phyloP scores from a whole-genome alignment of 1,140 invertebrate genomes.

The Ganaspis sp. region DNA sequence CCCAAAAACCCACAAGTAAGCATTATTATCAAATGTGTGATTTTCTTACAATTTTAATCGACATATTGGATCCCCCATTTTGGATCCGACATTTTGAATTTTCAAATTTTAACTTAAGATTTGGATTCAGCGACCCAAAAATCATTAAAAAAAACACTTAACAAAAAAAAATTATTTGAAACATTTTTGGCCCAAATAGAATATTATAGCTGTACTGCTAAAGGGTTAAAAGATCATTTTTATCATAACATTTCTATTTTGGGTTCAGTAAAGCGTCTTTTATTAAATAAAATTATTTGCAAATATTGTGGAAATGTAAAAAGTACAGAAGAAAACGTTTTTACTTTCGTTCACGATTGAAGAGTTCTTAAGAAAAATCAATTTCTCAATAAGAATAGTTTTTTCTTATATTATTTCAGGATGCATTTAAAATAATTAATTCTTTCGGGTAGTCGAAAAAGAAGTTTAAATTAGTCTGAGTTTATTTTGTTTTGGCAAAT shows the following conservation, averaged over 20 bases:
- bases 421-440: no score
- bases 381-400: conserved; percentile 46
- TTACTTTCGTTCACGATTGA: neutral
- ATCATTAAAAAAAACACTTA: no score
- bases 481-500: conserved; percentile 54
- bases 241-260: conserved; percentile 34
- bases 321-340: neutral
- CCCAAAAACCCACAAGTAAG: no score
- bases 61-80: no score
- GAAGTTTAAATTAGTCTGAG: conserved; percentile 56
- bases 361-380: conserved; percentile 1
- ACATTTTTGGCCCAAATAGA: no score
- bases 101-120: no score
- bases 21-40: no score
- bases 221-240: conserved; percentile 34
- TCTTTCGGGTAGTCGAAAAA: conserved; percentile 50
- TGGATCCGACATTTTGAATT: no score
- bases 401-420: conserved; percentile 50
- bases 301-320: neutral
- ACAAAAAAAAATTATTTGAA: no score
- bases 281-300: neutral
- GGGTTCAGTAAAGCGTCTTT: neutral
- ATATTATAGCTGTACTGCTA: no score
- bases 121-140: no score
- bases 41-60: no score